Conservation (phyloP, 2,113 vertebrate genomes). For the Scomber colias region DNA sequence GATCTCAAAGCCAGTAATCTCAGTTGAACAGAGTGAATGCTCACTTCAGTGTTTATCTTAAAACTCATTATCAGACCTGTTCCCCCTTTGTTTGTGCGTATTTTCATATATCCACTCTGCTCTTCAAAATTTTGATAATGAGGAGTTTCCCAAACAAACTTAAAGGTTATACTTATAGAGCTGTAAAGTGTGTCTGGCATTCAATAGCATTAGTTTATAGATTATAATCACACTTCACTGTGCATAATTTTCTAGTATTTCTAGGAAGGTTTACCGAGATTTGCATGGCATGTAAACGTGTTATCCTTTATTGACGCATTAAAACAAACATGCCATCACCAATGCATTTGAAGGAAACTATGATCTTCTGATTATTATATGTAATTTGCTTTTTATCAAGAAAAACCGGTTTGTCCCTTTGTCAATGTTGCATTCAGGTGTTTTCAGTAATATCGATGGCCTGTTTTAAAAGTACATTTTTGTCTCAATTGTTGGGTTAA, state of each 20-base stretch:
- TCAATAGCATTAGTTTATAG: not conserved
- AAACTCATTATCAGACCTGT: no score
- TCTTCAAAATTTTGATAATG: no score
- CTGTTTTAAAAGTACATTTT: not conserved
- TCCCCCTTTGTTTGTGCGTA: no score
- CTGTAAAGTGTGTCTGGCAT: not conserved
- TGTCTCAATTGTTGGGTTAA: not conserved
- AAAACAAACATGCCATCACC: no score
- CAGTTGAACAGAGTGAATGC: not conserved
- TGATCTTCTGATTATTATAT: not conserved
- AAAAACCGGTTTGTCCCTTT: not conserved
- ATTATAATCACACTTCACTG: no score
- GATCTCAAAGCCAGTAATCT: not conserved
- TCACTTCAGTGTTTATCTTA: not conserved
- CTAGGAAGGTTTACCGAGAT: not conserved
- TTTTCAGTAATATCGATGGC: not conserved
- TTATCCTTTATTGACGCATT: not conserved
- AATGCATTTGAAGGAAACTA: not conserved
- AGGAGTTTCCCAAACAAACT: no score
- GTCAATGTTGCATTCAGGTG: slow-evolving; percentile 15
- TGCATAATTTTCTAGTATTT: no score
- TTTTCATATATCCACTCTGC: no score
- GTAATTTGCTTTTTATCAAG: not conserved
- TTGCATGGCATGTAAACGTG: not conserved
- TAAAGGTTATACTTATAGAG: not conserved